A percentile compares a stretch with the other conserved stretches of the same genome.
phyloP scores from a whole-genome alignment of 2,888 invertebrate species.

The Acholoe squamosa region DNA sequence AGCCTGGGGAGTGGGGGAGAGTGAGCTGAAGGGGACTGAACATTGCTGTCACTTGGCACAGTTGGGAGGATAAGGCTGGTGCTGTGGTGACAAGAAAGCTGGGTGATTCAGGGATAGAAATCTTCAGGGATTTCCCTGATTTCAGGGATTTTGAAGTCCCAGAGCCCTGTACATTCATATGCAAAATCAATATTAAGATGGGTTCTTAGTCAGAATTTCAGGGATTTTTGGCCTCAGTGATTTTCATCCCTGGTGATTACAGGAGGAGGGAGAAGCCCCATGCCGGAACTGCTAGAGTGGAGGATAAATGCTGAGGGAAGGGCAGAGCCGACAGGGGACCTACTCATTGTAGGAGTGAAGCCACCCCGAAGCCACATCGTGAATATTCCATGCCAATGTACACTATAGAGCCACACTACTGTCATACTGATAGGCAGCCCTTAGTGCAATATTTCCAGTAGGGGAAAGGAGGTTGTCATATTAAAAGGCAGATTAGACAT shows the following conservation, averaged over 20 bases:
- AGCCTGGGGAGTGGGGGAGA: neutral
- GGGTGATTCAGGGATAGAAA: no score
- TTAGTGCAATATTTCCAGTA: no score
- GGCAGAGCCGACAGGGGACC: neutral
- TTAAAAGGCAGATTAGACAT: no score
- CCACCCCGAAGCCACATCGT: neutral
- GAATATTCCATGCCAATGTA: neutral
- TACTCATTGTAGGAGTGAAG: neutral
- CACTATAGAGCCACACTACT: neutral
- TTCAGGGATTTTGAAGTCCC: no score
- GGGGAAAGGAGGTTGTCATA: no score
- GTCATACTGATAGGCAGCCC: no score
- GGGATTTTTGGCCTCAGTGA: no score
- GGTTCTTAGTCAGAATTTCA: neutral
- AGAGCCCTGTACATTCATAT: no score
- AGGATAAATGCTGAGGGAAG: neutral
- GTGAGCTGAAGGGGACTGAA: neutral
- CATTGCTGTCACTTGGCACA: neutral
- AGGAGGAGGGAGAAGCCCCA: neutral
- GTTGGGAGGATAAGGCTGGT: neutral
- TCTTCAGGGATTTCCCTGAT: no score
- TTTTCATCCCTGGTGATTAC: constrained; percentile 41
- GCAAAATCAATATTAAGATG: neutral
- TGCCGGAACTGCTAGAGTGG: neutral
- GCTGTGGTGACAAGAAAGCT: neutral